phyloP scores from a whole-genome alignment of 2,888 invertebrate species.

The Zhuqinia jingwanae region DNA sequence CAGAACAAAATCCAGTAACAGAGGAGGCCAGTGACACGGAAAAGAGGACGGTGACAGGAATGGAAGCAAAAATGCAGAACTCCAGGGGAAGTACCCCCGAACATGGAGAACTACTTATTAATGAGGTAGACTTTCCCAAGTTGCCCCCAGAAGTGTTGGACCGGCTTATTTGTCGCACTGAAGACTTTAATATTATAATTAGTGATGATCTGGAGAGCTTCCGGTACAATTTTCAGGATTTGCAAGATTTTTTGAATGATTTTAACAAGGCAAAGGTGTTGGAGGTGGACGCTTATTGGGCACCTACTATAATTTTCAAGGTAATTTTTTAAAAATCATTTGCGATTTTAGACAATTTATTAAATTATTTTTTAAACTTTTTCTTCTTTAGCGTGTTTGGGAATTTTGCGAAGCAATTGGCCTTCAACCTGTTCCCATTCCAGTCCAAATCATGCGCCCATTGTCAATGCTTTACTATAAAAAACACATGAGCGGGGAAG shows the following conservation, averaged over 20 bases:
- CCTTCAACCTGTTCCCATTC: slow-evolving; percentile 64
- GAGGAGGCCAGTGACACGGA: slow-evolving; percentile 51
- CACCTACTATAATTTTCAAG: slow-evolving; percentile 63
- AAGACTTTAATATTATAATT: slow-evolving; percentile 74
- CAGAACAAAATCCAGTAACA: slow-evolving; percentile 30
- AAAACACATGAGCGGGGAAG: slow-evolving; percentile 25
- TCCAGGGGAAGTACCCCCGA: slow-evolving; percentile 37
- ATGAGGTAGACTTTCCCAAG: slow-evolving; percentile 66
- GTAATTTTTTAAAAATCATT: no score
- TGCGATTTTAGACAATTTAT: slow-evolving; percentile 7
- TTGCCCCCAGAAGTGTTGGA: slow-evolving; percentile 62
- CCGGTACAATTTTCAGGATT: slow-evolving; percentile 48
- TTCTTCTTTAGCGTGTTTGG: slow-evolving; percentile 58
- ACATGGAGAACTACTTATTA: slow-evolving; percentile 8
- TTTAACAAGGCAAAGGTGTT: slow-evolving; percentile 74
- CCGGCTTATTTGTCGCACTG: slow-evolving; percentile 72
- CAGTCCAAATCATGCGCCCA: slow-evolving; percentile 68
- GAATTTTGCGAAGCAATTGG: slow-evolving; percentile 70
- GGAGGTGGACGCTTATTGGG: slow-evolving; percentile 75
- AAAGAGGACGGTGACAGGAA: background rate
- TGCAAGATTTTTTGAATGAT: slow-evolving; percentile 72
- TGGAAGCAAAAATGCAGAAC: background rate
- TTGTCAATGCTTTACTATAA: slow-evolving; percentile 32
- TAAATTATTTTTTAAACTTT: background rate
- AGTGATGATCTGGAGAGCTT: slow-evolving; percentile 73